phyloP scores from a whole-genome alignment of 2,888 invertebrate genomes.

The Drosophila prostipennis region DNA sequence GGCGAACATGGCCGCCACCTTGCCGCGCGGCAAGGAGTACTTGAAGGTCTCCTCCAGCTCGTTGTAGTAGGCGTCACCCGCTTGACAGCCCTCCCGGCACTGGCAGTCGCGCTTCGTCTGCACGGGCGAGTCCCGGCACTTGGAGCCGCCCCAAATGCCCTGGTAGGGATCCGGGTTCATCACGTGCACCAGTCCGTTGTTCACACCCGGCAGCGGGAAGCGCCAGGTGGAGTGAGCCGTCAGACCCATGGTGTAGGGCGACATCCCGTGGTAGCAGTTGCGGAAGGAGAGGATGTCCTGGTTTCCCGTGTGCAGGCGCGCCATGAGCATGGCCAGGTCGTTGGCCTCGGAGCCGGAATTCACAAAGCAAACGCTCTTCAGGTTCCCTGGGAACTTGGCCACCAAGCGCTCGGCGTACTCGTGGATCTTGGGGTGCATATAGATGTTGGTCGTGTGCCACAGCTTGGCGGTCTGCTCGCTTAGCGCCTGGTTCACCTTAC shows the following conservation, averaged over 20 bases:
- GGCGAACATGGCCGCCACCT: conserved; percentile 95
- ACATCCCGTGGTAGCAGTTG: conserved; percentile 97
- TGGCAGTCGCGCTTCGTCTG: conserved; percentile 89
- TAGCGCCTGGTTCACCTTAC: conserved; percentile 92
- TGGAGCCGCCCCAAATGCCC: conserved; percentile 95
- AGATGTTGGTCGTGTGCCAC: conserved; percentile 97
- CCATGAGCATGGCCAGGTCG: conserved; percentile 95
- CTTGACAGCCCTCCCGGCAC: conserved; percentile 88
- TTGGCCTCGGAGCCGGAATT: conserved; percentile 99
- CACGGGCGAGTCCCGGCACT: conserved; percentile 94
- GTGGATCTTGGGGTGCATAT: conserved; percentile 94
- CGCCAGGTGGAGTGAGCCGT: conserved; percentile 93
- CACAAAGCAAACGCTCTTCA: conserved; percentile 96
- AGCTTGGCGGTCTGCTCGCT: conserved; percentile 91
- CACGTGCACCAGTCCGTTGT: conserved; percentile 92
- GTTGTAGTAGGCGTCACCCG: conserved; percentile 92
- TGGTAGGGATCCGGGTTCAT: conserved; percentile 96
- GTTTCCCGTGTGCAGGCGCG: conserved; percentile 93
- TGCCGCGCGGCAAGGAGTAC: conserved; percentile 91
- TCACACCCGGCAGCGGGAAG: conserved; percentile 88
- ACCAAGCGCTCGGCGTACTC: conserved; percentile 94
- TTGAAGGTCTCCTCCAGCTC: conserved; percentile 89
- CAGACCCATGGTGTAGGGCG: conserved; percentile 92
- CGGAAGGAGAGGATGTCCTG: conserved; percentile 94
- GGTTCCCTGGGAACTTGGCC: conserved; percentile 91